Percentiles rank a stretch among this genome's conserved stretches.
Conservation (phyloP, 2,797 vertebrate species). For the Echeneis naucrates region DNA sequence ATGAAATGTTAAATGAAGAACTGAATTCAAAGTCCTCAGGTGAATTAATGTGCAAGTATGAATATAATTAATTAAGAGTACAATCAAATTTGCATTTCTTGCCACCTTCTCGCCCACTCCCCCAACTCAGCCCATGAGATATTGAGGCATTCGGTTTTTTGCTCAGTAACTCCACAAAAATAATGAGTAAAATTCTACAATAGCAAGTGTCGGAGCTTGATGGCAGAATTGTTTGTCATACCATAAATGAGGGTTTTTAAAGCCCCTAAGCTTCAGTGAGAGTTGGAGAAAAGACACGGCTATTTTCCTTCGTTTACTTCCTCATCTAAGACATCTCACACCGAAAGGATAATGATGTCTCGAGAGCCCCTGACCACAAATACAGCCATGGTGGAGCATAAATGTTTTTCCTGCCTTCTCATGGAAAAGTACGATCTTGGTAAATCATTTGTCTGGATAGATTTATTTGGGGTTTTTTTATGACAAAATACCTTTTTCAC, state of each 20-base stretch:
- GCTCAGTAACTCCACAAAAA: neutral
- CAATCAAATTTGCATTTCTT: neutral
- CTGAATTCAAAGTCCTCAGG: neutral
- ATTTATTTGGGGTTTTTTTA: constrained; percentile 4
- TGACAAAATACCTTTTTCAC: neutral
- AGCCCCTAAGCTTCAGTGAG: constrained; percentile 1
- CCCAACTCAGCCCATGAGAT: neutral
- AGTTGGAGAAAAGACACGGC: constrained; percentile 20
- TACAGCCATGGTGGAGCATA: neutral
- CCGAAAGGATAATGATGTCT: constrained; percentile 49
- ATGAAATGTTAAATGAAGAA: neutral
- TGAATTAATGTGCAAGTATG: neutral
- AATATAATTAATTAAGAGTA: neutral
- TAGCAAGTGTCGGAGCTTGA: constrained; percentile 14
- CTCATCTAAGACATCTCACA: constrained; percentile 26
- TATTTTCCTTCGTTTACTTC: constrained; percentile 39
- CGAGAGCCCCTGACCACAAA: constrained; percentile 40
- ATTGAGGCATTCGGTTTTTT: neutral
- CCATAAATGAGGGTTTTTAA: constrained; percentile 20
- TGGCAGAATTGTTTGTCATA: constrained; percentile 4
- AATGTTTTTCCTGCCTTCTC: constrained; percentile 13
- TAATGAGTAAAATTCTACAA: constrained; percentile 5
- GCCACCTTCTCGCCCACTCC: neutral
- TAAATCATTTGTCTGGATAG: constrained; percentile 24
- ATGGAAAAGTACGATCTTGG: constrained; percentile 11